These are phyloP conservation scores for Dipodomys ordii DNA, from an alignment of 2,113 vertebrate genomes.

Conservation along the genomic window DNA sequence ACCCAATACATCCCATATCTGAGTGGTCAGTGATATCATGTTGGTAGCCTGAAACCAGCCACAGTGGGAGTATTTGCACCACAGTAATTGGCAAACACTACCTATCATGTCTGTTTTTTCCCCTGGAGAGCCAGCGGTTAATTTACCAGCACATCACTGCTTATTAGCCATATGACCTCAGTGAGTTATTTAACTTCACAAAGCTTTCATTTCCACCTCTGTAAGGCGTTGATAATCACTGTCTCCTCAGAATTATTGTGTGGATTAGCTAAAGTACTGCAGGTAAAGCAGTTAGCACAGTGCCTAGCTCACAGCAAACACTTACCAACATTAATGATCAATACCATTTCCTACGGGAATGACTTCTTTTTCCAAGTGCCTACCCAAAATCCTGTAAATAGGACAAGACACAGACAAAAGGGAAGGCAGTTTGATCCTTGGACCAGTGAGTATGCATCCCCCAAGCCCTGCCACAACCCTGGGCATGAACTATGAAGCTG, in stretches of 20 bases:
- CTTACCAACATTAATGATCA: neutral
- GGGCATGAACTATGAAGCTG: neutral
- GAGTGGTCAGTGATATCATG: neutral
- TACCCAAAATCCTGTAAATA: neutral
- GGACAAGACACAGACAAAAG: slow-evolving; percentile 12
- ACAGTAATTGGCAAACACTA: neutral
- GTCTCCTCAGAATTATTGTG: neutral
- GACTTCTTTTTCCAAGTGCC: neutral
- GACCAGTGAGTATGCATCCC: neutral
- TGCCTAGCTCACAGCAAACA: neutral
- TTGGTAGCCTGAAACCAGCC: neutral
- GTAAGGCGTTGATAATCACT: neutral
- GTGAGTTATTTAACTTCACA: neutral
- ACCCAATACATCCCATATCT: neutral
- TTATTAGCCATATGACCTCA: neutral
- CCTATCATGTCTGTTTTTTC: neutral
- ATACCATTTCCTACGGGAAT: neutral
- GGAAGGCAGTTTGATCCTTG: neutral
- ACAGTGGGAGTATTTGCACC: rapidly evolving
- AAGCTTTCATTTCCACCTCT: neutral
- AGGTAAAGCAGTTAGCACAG: neutral
- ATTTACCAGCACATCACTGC: neutral
- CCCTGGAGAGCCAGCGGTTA: neutral
- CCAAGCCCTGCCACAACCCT: neutral
- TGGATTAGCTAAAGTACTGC: rapidly evolving